A percentile compares a stretch with the other conserved stretches of the same genome.
Conservation (phyloP, 2,797 vertebrate species). For the Ispidina picta region DNA sequence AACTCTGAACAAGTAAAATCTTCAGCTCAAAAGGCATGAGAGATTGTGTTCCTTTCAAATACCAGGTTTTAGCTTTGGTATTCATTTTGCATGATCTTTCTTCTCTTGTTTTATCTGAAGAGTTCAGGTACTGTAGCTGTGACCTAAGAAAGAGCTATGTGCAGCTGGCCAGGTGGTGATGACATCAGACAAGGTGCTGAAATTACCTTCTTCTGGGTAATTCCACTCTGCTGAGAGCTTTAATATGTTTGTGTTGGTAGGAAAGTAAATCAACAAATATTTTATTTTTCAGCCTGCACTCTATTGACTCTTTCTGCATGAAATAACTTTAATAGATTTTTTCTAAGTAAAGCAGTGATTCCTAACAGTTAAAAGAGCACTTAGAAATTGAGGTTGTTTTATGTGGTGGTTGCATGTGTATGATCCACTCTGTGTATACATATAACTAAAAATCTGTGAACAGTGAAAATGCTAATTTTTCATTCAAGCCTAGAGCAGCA, state of each 20-base stretch:
- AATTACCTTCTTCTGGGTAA: background rate
- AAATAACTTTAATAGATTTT: background rate
- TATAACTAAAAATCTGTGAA: background rate
- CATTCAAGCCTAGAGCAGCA: background rate
- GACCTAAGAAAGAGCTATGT: background rate
- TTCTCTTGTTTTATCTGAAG: background rate
- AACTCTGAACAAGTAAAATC: background rate
- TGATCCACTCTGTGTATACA: background rate
- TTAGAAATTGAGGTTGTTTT: background rate
- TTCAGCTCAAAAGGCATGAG: background rate
- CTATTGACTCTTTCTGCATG: background rate
- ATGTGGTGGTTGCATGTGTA: background rate
- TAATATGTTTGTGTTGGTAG: background rate
- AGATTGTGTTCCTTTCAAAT: background rate
- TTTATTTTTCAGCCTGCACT: background rate
- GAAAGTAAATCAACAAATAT: background rate
- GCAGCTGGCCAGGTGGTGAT: background rate
- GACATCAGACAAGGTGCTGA: background rate
- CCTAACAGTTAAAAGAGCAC: background rate
- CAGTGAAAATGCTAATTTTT: background rate
- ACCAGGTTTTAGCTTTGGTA: accelerated
- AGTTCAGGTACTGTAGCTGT: background rate
- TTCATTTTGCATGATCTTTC: background rate
- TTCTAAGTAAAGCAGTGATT: background rate
- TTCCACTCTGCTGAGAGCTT: background rate